Evolutionary conservation across 2,113 vertebrate species (phyloP), one percentile per base, ranked within the genome.

Genomic region (Phrynosoma blainvillii): DNA sequence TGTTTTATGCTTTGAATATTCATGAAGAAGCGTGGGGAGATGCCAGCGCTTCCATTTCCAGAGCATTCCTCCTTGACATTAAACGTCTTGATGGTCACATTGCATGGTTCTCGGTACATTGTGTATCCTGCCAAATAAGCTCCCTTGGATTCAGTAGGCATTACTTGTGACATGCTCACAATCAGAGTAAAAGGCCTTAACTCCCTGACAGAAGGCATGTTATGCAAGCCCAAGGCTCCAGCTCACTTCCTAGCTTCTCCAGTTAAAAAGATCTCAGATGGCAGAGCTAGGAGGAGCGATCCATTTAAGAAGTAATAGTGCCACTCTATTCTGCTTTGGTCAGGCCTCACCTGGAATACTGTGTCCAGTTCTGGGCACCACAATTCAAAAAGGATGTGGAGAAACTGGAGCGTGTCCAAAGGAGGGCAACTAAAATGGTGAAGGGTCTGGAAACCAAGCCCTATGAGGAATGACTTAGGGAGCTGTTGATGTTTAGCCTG

Each of bases 1-100:
- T 13, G 5, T 89, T 88, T 87, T 82, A 74, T n/a, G n/a, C 42
- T n/a, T 91, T 52, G 84, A 77, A 76, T 79, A 70, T 56, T 89
- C 82, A 42, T 86, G 42, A 81, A 42, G 59, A 76, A 84, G 52
- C 18, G n/a, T 40, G 87, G 40, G 56, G 82, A 62, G 54, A 83
- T 83, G 89, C 87, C 88, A 87, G 4, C 1, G 27, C 4, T 18
- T 30, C 36, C 32, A 73, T 90, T 79, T 68, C 59, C 27, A 76
- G 16, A 16, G 4, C 47, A 20, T 52, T 52, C 21, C 12, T 90
- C 87, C 54, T 59, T 54, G 20, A 40, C n/a, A 32, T n/a, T 54
- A 5, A 16, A 23, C 18, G 10, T 30, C 32, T 25, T 71, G 10
- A 20, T 21, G 23, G 16, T 36, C 32, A 16, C 73, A 8, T 20